Percentiles rank a stretch among this genome's conserved stretches.
phyloP scores from a whole-genome alignment of 2,797 vertebrate genomes.

The Hydrolagus colliei region DNA sequence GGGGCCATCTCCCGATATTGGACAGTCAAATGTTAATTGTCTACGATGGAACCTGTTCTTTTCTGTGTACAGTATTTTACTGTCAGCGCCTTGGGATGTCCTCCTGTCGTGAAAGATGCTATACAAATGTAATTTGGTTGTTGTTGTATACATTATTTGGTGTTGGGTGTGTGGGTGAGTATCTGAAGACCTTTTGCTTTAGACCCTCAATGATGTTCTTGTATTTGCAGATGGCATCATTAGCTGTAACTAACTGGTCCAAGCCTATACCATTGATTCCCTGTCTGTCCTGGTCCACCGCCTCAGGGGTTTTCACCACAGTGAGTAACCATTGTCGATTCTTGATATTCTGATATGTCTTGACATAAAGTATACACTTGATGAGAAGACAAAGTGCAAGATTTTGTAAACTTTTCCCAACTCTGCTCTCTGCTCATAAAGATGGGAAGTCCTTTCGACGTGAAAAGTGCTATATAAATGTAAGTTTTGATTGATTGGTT shows the following conservation, averaged over 20 bases:
- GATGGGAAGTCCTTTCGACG: background rate
- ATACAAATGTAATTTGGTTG: too few relatives aligned
- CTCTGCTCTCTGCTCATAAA: background rate
- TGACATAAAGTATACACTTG: background rate
- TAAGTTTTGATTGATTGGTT: too few relatives aligned
- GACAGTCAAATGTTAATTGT: too few relatives aligned
- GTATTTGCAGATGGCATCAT: conserved; percentile 82
- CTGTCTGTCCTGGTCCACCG: conserved; percentile 95
- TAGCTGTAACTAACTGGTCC: conserved; percentile 94
- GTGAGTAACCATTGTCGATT: conserved; percentile 54
- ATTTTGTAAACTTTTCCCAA: conserved; percentile 2
- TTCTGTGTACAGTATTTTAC: too few relatives aligned
- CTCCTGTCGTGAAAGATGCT: too few relatives aligned
- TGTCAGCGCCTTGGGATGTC: too few relatives aligned
- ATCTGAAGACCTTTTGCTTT: too few relatives aligned
- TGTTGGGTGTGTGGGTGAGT: too few relatives aligned
- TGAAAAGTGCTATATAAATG: too few relatives aligned
- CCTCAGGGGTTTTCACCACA: conserved; percentile 92
- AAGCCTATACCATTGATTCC: conserved; percentile 91
- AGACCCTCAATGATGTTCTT: background rate
- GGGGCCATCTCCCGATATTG: too few relatives aligned
- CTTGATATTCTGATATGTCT: background rate
- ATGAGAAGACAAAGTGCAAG: background rate
- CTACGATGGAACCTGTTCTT: too few relatives aligned
- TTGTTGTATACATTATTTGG: too few relatives aligned